These are phyloP conservation scores for Lagopus muta DNA, from an alignment of 2,113 vertebrate species.

Conservation along the genomic window DNA sequence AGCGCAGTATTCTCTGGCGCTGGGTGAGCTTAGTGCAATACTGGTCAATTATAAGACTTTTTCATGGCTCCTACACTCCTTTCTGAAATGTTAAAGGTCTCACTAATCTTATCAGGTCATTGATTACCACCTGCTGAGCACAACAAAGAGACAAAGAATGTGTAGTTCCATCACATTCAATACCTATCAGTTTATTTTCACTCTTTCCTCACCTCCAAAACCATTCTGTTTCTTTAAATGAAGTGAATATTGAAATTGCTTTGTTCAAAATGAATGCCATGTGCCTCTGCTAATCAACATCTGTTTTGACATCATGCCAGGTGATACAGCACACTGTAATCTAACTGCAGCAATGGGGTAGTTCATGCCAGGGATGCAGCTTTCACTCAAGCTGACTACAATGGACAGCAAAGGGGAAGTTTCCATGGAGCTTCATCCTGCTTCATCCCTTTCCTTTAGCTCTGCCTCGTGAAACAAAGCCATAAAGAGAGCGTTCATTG, in stretches of 20 bases:
- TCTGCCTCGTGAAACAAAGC: not conserved
- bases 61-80: slow-evolving; percentile 58
- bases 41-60: slow-evolving; percentile 50
- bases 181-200: slow-evolving; percentile 29
- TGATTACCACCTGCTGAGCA: slow-evolving; percentile 81
- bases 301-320: rapidly evolving
- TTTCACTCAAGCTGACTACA: not conserved
- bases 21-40: slow-evolving; percentile 31
- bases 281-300: not conserved
- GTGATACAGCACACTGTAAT: not conserved
- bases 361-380: not conserved
- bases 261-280: not conserved
- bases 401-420: not conserved
- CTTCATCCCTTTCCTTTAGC: not conserved
- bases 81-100: slow-evolving; percentile 71
- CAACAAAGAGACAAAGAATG: slow-evolving; percentile 80
- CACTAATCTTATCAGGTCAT: slow-evolving; percentile 78
- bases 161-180: slow-evolving; percentile 76
- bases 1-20: not conserved
- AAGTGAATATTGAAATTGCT: slow-evolving; percentile 4
- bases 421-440: slow-evolving; percentile 23
- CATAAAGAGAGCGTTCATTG: not conserved
- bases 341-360: not conserved
- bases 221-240: not conserved
- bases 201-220: not conserved